Evolutionary conservation across 2,797 vertebrate species (phyloP).

Genomic region (Syncerus caffer): DNA sequence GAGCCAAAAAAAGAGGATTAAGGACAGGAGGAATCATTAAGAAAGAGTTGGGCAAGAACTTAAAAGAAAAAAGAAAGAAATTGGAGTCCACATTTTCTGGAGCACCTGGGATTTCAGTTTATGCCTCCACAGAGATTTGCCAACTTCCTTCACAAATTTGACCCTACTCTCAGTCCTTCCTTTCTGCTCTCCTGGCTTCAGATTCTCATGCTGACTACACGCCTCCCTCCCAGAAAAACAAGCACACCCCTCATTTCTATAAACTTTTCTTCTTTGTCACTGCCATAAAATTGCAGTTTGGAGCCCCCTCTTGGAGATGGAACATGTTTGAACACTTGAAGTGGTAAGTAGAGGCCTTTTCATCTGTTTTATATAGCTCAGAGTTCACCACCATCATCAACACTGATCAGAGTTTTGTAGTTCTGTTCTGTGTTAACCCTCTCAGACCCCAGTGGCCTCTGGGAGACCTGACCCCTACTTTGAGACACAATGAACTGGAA

Average conservation of each 20-base stretch:
- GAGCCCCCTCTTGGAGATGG: constrained; percentile 60
- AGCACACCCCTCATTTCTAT: background rate
- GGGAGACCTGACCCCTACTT: constrained; percentile 77
- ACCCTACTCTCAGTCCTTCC: background rate
- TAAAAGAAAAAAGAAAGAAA: background rate
- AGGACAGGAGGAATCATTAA: background rate
- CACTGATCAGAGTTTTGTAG: constrained; percentile 55
- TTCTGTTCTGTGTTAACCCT: constrained; percentile 72
- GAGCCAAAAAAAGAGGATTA: background rate
- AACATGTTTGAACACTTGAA: background rate
- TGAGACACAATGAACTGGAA: constrained; percentile 77
- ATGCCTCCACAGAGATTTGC: background rate
- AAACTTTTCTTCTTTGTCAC: background rate
- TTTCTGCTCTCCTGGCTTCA: background rate
- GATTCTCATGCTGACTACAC: background rate
- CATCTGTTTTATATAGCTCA: constrained; percentile 63
- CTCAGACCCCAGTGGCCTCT: constrained; percentile 69
- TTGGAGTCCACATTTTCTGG: background rate
- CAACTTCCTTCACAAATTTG: background rate
- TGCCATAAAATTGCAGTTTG: constrained; percentile 12
- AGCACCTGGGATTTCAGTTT: background rate
- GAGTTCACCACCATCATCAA: constrained; percentile 66
- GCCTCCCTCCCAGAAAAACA: background rate
- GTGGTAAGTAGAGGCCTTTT: constrained; percentile 38
- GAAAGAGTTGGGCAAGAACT: background rate